These are phyloP conservation scores for Sturnira hondurensis DNA, from an alignment of 2,113 vertebrate genomes.

Conservation along the genomic window DNA sequence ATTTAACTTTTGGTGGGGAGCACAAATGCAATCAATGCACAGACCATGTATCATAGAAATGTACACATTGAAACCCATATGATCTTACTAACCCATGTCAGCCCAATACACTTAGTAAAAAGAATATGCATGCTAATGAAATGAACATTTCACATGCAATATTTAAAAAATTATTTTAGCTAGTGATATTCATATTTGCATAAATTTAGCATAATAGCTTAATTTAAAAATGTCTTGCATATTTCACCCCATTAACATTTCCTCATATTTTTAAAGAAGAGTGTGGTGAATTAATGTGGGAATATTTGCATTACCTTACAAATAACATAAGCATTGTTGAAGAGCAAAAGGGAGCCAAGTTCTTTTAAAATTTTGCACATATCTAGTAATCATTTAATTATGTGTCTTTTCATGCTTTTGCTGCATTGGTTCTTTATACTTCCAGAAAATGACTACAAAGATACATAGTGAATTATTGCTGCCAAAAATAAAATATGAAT, in stretches of 20 bases:
- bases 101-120: not conserved
- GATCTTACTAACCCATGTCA: not conserved
- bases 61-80: not conserved
- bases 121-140: not conserved
- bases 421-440: not conserved
- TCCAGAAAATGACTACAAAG: conserved; percentile 31
- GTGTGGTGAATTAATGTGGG: conserved; percentile 67
- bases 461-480: not conserved
- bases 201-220: conserved; percentile 69
- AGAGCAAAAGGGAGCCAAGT: conserved; percentile 35
- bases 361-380: not conserved
- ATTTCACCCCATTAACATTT: conserved; percentile 77
- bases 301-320: conserved; percentile 76
- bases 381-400: conserved; percentile 65
- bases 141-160: conserved; percentile 53
- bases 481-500: not conserved
- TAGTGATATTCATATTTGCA: conserved; percentile 76
- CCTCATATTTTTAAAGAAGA: conserved; percentile 62
- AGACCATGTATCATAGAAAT: not conserved
- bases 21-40: not conserved
- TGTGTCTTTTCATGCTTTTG: conserved; percentile 11
- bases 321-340: conserved; percentile 67
- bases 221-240: conserved; percentile 69
- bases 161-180: conserved; percentile 60
- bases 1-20: not conserved